phyloP scores from a whole-genome alignment of 2,888 invertebrate species.

The Leptinotarsa rubiginosa region DNA sequence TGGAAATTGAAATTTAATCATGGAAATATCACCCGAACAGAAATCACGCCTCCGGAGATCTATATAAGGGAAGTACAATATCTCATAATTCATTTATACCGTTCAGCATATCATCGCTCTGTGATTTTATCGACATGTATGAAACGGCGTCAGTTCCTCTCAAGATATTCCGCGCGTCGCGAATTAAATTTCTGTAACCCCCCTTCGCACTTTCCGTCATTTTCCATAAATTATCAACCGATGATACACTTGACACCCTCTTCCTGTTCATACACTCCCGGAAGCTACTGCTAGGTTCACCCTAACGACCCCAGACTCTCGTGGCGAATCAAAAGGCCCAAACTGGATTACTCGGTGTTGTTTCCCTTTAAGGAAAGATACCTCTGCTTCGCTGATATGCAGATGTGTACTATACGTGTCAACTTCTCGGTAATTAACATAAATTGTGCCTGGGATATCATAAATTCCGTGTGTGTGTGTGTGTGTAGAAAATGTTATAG shows the following conservation, averaged over 20 bases:
- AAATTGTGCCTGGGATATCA: slow-evolving; percentile 44
- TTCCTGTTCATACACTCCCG: slow-evolving; percentile 18
- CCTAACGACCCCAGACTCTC: slow-evolving; percentile 13
- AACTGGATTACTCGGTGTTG: slow-evolving; percentile 23
- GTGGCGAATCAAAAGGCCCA: slow-evolving; percentile 17
- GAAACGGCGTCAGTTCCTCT: not conserved
- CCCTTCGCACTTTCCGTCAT: slow-evolving; percentile 13
- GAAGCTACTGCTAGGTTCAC: slow-evolving; percentile 13
- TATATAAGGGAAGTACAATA: not conserved
- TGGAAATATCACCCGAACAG: not conserved
- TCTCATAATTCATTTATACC: slow-evolving; percentile 15
- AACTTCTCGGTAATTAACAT: slow-evolving; percentile 47
- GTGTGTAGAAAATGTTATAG: slow-evolving; percentile 32
- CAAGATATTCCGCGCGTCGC: not conserved
- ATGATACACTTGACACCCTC: slow-evolving; percentile 21
- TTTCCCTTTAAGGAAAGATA: slow-evolving; percentile 27
- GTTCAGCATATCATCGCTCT: slow-evolving; percentile 13
- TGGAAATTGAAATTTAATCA: slow-evolving; percentile 8
- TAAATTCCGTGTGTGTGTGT: slow-evolving; percentile 43
- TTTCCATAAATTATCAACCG: slow-evolving; percentile 17
- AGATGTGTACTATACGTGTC: slow-evolving; percentile 40
- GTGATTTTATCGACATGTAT: slow-evolving; percentile 4
- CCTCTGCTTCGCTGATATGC: slow-evolving; percentile 26
- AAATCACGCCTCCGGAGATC: not conserved
- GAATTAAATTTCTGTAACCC: slow-evolving; percentile 8